Conservation (phyloP, 1,140 invertebrate species). For the Drusus annulatus region DNA sequence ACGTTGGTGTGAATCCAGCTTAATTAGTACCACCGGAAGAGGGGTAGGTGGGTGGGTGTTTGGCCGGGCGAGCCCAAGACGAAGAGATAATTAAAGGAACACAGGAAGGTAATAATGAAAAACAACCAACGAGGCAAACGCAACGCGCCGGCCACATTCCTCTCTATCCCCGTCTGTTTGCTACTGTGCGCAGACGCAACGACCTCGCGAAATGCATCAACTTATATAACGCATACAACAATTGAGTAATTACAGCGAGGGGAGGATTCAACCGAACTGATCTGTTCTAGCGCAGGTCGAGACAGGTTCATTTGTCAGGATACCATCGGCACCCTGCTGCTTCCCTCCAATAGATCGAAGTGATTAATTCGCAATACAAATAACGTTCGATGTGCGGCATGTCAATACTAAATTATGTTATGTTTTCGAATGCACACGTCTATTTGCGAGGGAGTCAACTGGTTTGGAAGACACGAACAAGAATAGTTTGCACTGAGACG, state of each 20-base stretch:
- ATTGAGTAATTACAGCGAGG: conserved; percentile 14
- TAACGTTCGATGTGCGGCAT: conserved; percentile 9
- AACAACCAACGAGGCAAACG: neutral
- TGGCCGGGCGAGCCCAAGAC: neutral
- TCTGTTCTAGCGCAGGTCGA: neutral
- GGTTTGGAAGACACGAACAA: neutral
- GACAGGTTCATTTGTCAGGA: conserved; percentile 18
- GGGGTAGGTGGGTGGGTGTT: too few relatives aligned
- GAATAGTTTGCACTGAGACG: too few relatives aligned
- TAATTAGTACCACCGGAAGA: too few relatives aligned
- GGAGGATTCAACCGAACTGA: neutral
- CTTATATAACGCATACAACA: conserved; percentile 25
- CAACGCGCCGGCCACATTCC: conserved; percentile 15
- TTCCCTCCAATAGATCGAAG: neutral
- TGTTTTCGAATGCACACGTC: neutral
- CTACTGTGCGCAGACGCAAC: conserved; percentile 30
- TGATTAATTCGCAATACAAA: neutral
- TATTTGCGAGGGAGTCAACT: neutral
- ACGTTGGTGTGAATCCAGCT: too few relatives aligned
- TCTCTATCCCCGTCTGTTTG: neutral
- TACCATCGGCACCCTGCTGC: neutral
- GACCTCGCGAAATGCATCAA: conserved; percentile 20
- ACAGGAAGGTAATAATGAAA: neutral
- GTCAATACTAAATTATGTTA: conserved; percentile 12
- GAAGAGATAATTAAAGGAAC: neutral